Percentiles rank a stretch among this genome's conserved stretches.
These are phyloP conservation scores for Cetonia aurata DNA, from an alignment of 2,888 invertebrate species.

Conservation along the genomic window DNA sequence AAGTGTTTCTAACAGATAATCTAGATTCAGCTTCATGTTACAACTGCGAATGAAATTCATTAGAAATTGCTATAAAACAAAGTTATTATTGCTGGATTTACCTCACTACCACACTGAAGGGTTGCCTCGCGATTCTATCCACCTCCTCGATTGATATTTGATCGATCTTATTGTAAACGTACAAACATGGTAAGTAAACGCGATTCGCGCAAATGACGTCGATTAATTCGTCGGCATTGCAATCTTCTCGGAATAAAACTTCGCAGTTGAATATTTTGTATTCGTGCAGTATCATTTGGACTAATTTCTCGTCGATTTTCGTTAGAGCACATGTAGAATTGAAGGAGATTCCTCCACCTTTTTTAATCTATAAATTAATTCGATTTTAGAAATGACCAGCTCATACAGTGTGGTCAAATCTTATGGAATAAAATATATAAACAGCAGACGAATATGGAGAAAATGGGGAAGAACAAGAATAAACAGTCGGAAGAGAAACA, in stretches of 20 bases:
- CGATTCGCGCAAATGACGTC: constrained; percentile 97
- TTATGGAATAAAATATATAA: too few species aligned
- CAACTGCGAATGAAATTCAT: constrained; percentile 76
- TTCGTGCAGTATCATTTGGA: constrained; percentile 97
- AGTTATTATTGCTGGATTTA: constrained; percentile 61
- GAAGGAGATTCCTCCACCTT: constrained; percentile 96
- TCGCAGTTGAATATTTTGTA: constrained; percentile 98
- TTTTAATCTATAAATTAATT: constrained; percentile 80
- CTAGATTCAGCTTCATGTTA: constrained; percentile 98
- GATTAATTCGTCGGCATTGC: constrained; percentile 95
- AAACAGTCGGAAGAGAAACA: too few species aligned
- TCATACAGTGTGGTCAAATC: too few species aligned
- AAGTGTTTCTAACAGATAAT: constrained; percentile 89
- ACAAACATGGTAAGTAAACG: constrained; percentile 96
- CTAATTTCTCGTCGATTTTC: constrained; percentile 95
- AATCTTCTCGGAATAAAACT: constrained; percentile 96
- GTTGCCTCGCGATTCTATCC: constrained; percentile 89
- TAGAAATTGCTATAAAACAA: constrained; percentile 10
- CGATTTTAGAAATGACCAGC: constrained; percentile 20
- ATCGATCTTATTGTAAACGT: constrained; percentile 99
- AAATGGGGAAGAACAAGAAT: too few species aligned
- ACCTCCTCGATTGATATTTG: constrained; percentile 99
- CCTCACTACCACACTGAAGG: constrained; percentile 94
- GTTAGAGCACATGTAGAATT: constrained; percentile 96
- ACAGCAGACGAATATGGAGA: too few species aligned